Evolutionary conservation across 2,888 invertebrate species (phyloP), one percentile per base, ranked within the genome.

Genomic region (Metopia argyrocephala): DNA sequence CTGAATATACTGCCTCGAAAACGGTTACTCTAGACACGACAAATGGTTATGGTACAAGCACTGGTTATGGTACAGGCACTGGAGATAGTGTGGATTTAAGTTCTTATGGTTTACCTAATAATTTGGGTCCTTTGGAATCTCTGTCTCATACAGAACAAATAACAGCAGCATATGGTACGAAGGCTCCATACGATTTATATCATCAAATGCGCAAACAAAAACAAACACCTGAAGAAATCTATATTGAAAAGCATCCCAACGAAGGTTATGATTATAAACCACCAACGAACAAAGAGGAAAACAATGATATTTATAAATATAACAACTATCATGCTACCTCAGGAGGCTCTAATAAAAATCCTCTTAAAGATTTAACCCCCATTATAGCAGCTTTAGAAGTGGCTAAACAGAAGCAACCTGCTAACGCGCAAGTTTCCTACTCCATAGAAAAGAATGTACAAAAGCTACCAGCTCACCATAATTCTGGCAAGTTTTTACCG

Each of bases 81-180:
- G 69, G 59, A 9, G 68, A 78, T 52, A 66, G 85, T 0, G 83
- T 85, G 7, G 87, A 88, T 21, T 79, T 84, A 38, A 78, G 66
- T 28, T 81, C 84, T 9, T 84, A 85, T 59, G 85, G 84, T 0
- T 57, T 88, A 76, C 86, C 87, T 6, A 84, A 85, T 21, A 84
- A 88, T 78, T 80, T 89, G 68, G 87, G 89, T 38, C 87, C 86
- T 52, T 70, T 90, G 62, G 88, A 89, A 54, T 88, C 90, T 0
- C 73, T 90, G 4, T 88, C 90, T 4, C 90, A 90, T 70, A 88
- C 88, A 2, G 88, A 90, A 78, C 87, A 90, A 27, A 87, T 91
- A 71, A 89, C 90, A 0, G 89, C 91, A 0, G 90, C 89, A 3
- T 90, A 89, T 83, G 87, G 85, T 3, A 66, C 82, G n/a, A 87